Base-by-base conservation (phyloP, 2,797 vertebrate genomes). In the Brotula barbata region DNA sequence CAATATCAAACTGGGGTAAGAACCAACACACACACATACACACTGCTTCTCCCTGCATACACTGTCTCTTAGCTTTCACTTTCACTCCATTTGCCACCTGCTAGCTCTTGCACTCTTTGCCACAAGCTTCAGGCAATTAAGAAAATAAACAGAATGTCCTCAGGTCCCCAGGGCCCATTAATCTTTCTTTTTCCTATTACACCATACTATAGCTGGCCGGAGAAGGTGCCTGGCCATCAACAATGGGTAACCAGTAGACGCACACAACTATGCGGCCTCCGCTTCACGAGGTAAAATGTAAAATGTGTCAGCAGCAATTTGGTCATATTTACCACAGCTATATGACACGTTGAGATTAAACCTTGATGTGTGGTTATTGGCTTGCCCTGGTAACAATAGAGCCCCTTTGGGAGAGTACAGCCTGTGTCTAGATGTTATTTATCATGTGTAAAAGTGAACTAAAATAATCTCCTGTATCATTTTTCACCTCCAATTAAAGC, bases 161-260 rank as follows among this genome's bases (percentile, higher is more conserved):
- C 48, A 6, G 62, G 72, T 84, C 81, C 78, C 78, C 40, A 6
- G 73, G 76, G 74, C 67, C 75, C 78, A 86, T 88, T 87, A 64
- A 87, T 89, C 87, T 84, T 78, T 68, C 61, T 78, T 81, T 83
- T 85, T 84, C 79, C 68, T 75, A 81, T 84, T 87, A 82, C 76
- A 70, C 19, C 66, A 84, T 52, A 21, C 69, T 68, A 78, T 58
- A 78, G 71, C 63, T 42, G 39, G 64, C 72, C 80, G 85, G 87
- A 86, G 79, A 71, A 78, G 65, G 70, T 80, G 84, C 81, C 83
- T 61, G 48, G 53, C 72, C 66, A 47, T 79, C 72, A 84, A 88
- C 82, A 89, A 86, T 88, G 77, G 78, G 85, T 88, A 85, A 85
- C 88, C 82, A 84, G 82, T 74, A 78, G 86, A 88, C 78, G 83